Base-by-base conservation (phyloP, 1,140 invertebrate genomes). In the Acromyrmex charruanus region DNA sequence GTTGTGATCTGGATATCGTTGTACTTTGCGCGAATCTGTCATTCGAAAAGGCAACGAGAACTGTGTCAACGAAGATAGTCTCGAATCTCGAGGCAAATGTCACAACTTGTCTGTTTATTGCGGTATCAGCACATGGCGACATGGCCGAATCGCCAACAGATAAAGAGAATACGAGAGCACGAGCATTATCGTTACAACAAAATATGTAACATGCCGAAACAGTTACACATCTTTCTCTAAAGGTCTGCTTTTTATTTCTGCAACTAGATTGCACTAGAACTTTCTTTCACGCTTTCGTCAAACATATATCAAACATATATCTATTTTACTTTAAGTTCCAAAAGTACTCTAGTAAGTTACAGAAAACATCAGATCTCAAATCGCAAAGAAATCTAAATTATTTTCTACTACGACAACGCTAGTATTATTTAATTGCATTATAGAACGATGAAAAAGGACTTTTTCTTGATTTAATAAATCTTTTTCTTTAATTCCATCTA, bases 1-100 rank as follows among this genome's bases (percentile, higher is more conserved):
- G 75, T 25, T 25, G 28, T 6, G 25, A 55, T 69, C 35, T 35
- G 14, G 12, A 35, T 65, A 85, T 39, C 51, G 28, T 31, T 87
- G 68, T 55, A 77, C 81, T 77, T 85, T 44, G 49, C 81, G 59
- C 82, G 82, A 82, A 59, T 85, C 81, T 82, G 28, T 75, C 58
- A 44, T 58, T 63, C 53, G 81, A 87, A 87, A 85, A 85, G 81
- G 86, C 25, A 81, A 85, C 81, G 63, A 53, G 44, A 74, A 58
- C 72, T 77, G 71, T 77, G 68, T 81, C 81, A 85, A 28, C 69
- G 63, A 51, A 59, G 39, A 80, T 53, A 31, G 53, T 44, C 53
- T 84, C 55, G 39, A 51, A 16, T 51, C 49, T 51, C 14, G 49
- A 51, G 14, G 25, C 44, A 31, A 77, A 21, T 51, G 59, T 51